A percentile compares a stretch with the other conserved stretches of the same genome.
Conservation (phyloP, 2,888 invertebrate species). For the Chesias legatella region DNA sequence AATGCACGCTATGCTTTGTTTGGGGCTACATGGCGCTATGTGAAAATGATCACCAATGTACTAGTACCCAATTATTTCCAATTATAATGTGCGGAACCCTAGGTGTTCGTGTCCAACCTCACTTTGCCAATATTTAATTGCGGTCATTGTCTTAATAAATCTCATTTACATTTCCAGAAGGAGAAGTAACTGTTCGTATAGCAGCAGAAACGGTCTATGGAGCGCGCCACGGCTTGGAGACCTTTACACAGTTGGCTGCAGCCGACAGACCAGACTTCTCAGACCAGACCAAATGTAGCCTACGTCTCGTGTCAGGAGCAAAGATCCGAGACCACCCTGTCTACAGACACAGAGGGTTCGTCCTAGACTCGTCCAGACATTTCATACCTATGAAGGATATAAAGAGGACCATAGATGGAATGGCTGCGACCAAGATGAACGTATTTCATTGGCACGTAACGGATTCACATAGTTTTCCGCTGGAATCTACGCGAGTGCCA, state of each 20-base stretch:
- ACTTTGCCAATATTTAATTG: too few species aligned
- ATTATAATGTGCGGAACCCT: too few species aligned
- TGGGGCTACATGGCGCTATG: too few species aligned
- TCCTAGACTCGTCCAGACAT: slow-evolving; percentile 94
- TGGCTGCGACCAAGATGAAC: slow-evolving; percentile 94
- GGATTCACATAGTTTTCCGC: slow-evolving; percentile 95
- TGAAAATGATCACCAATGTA: too few species aligned
- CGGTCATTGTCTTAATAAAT: background rate
- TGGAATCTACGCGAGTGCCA: slow-evolving; percentile 87
- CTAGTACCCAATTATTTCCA: too few species aligned
- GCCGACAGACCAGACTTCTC: slow-evolving; percentile 48
- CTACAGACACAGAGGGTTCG: slow-evolving; percentile 91
- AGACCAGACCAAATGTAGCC: slow-evolving; percentile 58
- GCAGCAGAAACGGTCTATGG: slow-evolving; percentile 84
- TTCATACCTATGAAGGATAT: slow-evolving; percentile 87
- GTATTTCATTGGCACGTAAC: slow-evolving; percentile 96
- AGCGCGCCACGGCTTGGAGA: slow-evolving; percentile 88
- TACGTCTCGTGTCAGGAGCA: slow-evolving; percentile 82
- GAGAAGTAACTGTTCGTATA: slow-evolving; percentile 75
- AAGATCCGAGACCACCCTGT: slow-evolving; percentile 88
- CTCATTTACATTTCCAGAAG: slow-evolving; percentile 48
- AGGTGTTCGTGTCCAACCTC: too few species aligned
- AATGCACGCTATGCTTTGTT: too few species aligned
- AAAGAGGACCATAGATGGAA: slow-evolving; percentile 88
- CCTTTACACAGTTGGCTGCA: slow-evolving; percentile 84